A percentile compares a stretch with the other conserved stretches of the same genome.
Conservation (phyloP, 2,888 invertebrate species). For the Phortica magna region DNA sequence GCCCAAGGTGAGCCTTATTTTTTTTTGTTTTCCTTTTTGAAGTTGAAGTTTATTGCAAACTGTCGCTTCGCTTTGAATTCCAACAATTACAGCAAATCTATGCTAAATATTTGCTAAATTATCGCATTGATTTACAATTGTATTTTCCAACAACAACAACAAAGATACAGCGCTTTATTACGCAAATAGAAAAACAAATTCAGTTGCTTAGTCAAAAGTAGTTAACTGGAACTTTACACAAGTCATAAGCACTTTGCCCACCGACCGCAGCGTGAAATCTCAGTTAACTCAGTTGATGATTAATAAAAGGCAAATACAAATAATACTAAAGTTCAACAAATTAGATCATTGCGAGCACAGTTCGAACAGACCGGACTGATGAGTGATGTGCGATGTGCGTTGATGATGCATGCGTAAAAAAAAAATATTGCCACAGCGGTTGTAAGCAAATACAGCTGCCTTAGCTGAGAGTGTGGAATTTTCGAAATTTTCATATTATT, state of each 20-base stretch:
- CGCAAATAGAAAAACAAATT: not conserved
- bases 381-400: too few species aligned
- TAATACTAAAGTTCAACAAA: constrained; percentile 15
- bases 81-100: not conserved
- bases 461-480: not conserved
- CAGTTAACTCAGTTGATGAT: not conserved
- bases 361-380: not conserved
- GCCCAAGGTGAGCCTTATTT: not conserved
- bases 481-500: not conserved
- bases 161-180: not conserved
- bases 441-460: not conserved
- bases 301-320: not conserved
- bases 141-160: too few species aligned
- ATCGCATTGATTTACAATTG: too few species aligned
- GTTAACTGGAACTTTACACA: not conserved
- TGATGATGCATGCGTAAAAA: too few species aligned
- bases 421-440: not conserved
- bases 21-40: not conserved
- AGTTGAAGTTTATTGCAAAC: constrained; percentile 3
- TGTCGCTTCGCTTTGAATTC: not conserved
- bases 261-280: not conserved
- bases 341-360: constrained; percentile 23
- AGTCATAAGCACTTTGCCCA: not conserved
- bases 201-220: not conserved
- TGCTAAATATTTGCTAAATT: not conserved